Evolutionary conservation across 2,888 invertebrate genomes (phyloP).

Genomic region (Eupithecia pulchellata): DNA sequence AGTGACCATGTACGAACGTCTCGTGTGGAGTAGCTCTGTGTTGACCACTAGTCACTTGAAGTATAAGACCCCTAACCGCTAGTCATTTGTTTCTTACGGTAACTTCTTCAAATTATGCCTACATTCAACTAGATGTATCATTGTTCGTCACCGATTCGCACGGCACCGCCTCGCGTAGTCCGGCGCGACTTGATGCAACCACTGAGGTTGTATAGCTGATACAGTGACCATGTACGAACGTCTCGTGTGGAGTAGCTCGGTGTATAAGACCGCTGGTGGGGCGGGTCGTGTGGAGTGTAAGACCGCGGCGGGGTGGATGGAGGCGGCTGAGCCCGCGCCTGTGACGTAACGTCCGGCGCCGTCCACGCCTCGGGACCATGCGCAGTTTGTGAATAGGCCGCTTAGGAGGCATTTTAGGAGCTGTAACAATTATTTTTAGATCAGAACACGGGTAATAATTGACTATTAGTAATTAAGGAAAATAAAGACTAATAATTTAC

Average conservation of each 20-base stretch:
- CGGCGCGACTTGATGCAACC: conserved; percentile 86
- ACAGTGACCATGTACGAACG: conserved; percentile 92
- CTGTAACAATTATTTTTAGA: conserved; percentile 52
- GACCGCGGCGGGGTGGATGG: conserved; percentile 93
- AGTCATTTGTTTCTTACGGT: not conserved
- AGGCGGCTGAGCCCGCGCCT: conserved; percentile 79
- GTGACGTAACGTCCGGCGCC: conserved; percentile 80
- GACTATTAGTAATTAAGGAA: too few relatives aligned
- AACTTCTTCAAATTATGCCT: conserved; percentile 28
- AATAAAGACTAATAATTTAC: too few relatives aligned
- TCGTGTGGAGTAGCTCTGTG: conserved; percentile 94
- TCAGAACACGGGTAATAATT: too few relatives aligned
- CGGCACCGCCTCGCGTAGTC: conserved; percentile 72
- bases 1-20: conserved; percentile 91
- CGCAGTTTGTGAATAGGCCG: conserved; percentile 94
- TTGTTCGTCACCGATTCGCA: conserved; percentile 63
- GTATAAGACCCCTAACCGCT: conserved; percentile 84
- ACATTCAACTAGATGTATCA: conserved; percentile 21
- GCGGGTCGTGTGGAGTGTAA: conserved; percentile 86
- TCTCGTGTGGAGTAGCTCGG: conserved; percentile 94
- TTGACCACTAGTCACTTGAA: conserved; percentile 87
- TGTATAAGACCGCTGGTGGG: conserved; percentile 91
- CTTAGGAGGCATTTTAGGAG: conserved; percentile 91
- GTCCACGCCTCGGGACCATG: conserved; percentile 90
- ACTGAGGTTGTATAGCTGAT: conserved; percentile 91